Conservation (phyloP, 2,797 vertebrate species). For the Myripristis jacobus region DNA sequence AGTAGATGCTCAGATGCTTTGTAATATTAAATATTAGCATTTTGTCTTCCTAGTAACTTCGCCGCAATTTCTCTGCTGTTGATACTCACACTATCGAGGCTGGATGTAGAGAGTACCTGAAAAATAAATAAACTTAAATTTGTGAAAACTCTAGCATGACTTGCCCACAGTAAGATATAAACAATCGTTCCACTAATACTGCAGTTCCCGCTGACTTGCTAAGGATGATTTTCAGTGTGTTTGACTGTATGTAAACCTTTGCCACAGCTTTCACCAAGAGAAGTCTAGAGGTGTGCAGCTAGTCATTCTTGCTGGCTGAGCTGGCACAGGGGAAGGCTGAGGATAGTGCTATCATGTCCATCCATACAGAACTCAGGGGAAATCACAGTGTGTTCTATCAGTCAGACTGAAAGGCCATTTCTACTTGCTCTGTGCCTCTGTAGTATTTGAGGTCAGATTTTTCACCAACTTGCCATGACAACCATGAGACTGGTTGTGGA, state of each 20-base stretch:
- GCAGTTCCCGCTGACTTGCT: neutral
- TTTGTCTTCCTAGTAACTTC: neutral
- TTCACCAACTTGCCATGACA: conserved; percentile 56
- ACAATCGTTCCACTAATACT: neutral
- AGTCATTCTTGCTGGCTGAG: conserved; percentile 60
- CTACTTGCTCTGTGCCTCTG: conserved; percentile 65
- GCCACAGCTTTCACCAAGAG: neutral
- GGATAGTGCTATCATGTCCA: conserved; percentile 60
- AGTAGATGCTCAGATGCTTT: neutral
- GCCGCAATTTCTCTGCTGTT: neutral
- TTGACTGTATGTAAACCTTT: neutral
- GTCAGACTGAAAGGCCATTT: conserved; percentile 71
- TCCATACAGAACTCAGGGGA: conserved; percentile 70
- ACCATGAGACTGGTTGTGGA: conserved; percentile 38
- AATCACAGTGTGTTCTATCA: conserved; percentile 72
- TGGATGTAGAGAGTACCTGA: neutral
- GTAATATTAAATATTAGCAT: neutral
- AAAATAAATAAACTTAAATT: neutral
- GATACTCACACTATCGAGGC: neutral
- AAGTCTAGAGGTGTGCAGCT: conserved; percentile 25
- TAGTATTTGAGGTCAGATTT: conserved; percentile 63
- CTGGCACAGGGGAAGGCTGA: conserved; percentile 63
- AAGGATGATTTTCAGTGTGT: neutral
- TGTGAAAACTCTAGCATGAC: neutral
- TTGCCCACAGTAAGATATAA: neutral